Percentiles rank a stretch among this genome's conserved stretches.
Conservation (phyloP, 2,888 invertebrate genomes). For the Perizoma flavofasciatum region DNA sequence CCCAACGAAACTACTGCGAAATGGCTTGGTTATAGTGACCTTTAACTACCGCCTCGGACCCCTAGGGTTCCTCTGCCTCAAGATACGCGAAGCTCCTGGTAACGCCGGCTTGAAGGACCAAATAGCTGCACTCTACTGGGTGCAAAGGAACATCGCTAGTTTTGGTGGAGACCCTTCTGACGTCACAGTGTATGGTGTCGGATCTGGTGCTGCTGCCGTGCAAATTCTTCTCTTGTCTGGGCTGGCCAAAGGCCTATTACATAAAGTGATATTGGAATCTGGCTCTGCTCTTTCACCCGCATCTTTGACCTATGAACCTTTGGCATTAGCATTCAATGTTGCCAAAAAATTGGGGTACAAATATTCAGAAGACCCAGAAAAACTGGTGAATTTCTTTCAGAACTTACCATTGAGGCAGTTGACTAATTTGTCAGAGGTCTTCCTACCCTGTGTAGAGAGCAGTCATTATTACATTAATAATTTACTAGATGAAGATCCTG, state of each 20-base stretch:
- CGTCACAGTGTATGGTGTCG: constrained; percentile 69
- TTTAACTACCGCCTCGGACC: constrained; percentile 73
- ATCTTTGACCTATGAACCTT: constrained; percentile 57
- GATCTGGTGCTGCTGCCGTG: constrained; percentile 65
- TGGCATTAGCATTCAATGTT: constrained; percentile 56
- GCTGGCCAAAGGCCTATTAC: constrained; percentile 57
- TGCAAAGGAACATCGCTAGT: constrained; percentile 65
- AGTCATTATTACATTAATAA: constrained; percentile 41
- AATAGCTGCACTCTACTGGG: constrained; percentile 72
- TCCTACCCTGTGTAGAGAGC: constrained; percentile 66
- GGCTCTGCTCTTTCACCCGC: constrained; percentile 68
- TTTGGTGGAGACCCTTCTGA: constrained; percentile 70
- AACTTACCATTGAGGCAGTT: constrained; percentile 43
- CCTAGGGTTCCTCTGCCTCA: constrained; percentile 73
- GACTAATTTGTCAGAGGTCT: constrained; percentile 46
- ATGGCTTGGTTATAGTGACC: constrained; percentile 63
- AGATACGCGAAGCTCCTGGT: constrained; percentile 58
- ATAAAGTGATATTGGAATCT: constrained; percentile 69
- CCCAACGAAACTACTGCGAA: constrained; percentile 52
- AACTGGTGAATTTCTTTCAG: constrained; percentile 55
- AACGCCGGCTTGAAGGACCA: constrained; percentile 77
- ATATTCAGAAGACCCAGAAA: constrained; percentile 39
- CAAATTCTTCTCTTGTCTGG: constrained; percentile 65
- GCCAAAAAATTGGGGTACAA: constrained; percentile 74
- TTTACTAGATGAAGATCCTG: constrained; percentile 60